These are phyloP conservation scores for Heterodera filipjevi DNA, from an alignment of 2,888 invertebrate species.

Conservation along the genomic window DNA sequence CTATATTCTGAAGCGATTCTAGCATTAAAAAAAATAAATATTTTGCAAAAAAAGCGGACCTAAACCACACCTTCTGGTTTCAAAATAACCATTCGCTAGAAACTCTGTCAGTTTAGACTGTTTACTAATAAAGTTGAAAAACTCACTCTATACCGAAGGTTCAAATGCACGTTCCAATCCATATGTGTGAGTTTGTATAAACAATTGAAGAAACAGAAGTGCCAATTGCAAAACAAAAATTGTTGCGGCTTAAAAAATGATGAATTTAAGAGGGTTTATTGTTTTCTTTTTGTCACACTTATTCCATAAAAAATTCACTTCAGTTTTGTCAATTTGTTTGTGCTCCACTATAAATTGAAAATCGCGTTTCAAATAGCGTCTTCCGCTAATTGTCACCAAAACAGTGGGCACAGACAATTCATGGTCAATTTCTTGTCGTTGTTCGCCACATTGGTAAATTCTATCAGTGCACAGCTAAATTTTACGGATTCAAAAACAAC, in stretches of 20 bases:
- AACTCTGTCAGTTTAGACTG: no score
- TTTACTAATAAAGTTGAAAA: no score
- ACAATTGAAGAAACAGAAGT: neutral
- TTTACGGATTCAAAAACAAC: no score
- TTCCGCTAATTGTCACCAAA: constrained; percentile 8
- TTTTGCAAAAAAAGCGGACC: no score
- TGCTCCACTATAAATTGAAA: constrained; percentile 2
- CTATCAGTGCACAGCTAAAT: neutral
- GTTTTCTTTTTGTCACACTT: no score
- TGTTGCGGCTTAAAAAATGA: constrained; percentile 8
- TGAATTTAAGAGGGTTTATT: no score
- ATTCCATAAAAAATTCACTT: no score
- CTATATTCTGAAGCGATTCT: no score
- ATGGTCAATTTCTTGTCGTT: neutral
- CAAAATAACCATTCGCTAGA: no score
- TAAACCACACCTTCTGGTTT: no score
- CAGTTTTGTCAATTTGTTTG: neutral
- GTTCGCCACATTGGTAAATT: neutral
- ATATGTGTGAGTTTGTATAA: constrained; percentile 16
- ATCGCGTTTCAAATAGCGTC: neutral
- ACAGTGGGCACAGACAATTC: neutral
- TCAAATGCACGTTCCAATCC: constrained; percentile 29
- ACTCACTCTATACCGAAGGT: constrained; percentile 13
- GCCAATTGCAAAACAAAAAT: constrained; percentile 11
- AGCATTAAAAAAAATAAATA: no score